Evolutionary conservation across 2,113 vertebrate genomes (phyloP).

Genomic region (Apistogramma diplotaenia): DNA sequence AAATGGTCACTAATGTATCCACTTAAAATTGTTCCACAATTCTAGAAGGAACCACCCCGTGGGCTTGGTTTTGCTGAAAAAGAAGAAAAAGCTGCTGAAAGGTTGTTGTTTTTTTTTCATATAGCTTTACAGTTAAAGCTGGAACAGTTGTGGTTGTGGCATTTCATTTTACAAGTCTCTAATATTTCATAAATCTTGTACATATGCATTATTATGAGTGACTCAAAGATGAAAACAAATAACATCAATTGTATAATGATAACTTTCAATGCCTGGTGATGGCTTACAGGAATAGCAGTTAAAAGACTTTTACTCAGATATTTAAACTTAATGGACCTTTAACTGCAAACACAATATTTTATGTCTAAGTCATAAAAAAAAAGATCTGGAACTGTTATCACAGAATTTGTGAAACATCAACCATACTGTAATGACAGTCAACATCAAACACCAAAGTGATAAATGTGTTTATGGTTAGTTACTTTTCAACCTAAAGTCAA

Average conservation of each 20-base stretch:
- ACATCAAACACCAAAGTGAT: no score
- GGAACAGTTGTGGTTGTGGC: not conserved
- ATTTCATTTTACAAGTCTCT: not conserved
- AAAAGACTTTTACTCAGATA: not conserved
- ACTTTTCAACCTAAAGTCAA: no score
- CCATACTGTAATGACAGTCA: no score
- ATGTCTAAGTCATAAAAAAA: no score
- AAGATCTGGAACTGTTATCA: no score
- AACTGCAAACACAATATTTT: no score
- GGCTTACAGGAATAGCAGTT: not conserved
- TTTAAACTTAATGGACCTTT: not conserved
- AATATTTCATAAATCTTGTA: not conserved
- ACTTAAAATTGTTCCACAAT: not conserved
- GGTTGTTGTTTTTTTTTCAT: not conserved
- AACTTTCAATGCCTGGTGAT: not conserved
- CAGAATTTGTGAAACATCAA: no score
- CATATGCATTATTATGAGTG: not conserved
- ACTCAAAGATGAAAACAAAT: not conserved
- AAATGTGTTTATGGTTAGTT: no score
- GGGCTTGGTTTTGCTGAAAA: not conserved
- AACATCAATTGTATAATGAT: not conserved
- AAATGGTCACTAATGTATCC: not conserved
- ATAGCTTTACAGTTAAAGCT: not conserved
- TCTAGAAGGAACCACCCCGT: not conserved
- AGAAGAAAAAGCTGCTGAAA: not conserved